Evolutionary conservation across 2,113 vertebrate species (phyloP), one percentile per base, ranked within the genome.

Genomic region (Spermophilus dauricus): DNA sequence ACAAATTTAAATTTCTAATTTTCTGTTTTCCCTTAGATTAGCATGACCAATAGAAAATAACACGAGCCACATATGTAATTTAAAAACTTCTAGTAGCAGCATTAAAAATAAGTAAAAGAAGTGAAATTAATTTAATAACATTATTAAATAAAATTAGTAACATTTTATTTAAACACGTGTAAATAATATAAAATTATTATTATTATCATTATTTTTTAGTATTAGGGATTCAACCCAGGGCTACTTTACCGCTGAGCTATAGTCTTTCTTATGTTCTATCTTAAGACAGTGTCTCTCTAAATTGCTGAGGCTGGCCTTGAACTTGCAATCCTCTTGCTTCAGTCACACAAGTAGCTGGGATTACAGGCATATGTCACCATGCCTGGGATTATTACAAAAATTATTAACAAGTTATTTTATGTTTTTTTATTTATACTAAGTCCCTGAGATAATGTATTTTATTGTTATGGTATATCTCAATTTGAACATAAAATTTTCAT

Each of bases 31-130:
- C n/a, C 28, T 88, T 69, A 86, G 39, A 89, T 53, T 39, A 86
- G 56, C 30, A 81, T 70, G 45, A 30, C 18, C 30, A 45, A 45
- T 6, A 92, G 63, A 65, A 73, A 63, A 32, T 30, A 61, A 51
- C 24, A n/a, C 42, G 0, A 77, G 24, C 42, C 17, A 89, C 14
- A 45, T 37, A 39, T 37, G 13, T 39, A 53, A 67, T 92, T 86
- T 85, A 4, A 45, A 51, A 69, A 28, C 9, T 42, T 73, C 77
- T 88, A 30, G 32, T 58, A 91, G 45, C 37, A 58, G 32, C 42
- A 70, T 95, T 95, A 39, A 94, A 93, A 91, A 73, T n/a, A 92
- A 45, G 37, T 91, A 91, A 85, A 80, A 39, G 7, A 51, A 72
- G 63, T 8, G 6, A 94, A 88, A 67, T 95, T 63, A 95, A 63